Base-by-base conservation (phyloP, 2,113 vertebrate genomes). In the Tympanuchus pallidicinctus region DNA sequence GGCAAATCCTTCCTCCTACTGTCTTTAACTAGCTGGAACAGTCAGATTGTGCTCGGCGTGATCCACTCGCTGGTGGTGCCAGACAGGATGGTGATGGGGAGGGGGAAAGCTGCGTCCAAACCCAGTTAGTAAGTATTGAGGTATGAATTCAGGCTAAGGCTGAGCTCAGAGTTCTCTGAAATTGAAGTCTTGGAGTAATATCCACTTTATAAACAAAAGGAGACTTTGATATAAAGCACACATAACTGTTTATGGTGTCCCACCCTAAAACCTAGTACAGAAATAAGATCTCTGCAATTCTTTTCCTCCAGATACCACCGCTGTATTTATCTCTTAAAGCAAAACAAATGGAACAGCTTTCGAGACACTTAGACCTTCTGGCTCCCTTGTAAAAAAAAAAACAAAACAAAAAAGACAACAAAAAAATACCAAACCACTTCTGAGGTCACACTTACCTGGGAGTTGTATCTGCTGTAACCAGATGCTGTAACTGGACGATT, bases 181-280 rank as follows among this genome's bases (percentile, higher is more conserved):
- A 34, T 79, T 73, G 54, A 76, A 87, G 59, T 65, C 81, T 77
- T 70, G 84, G 86, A 87, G 82, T 63, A 91, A 84, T 50, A 82
- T 59, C 25, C 4, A 0, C 75, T 92, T 61, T 91, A 5, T 94
- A 95, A 95, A 96, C 95, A 94, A 59, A 89, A 92, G 72, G 79
- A 91, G 89, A 88, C 89, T 91, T 90, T 94, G 87, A 89, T 90
- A 92, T 80, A 89, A 94, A 95, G 76, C 94, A 94, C 42, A 83
- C 82, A 15, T 52, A 83, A 88, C 65, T 86, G 82, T 92, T 92
- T 88, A 89, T 89, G 82, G 72, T 81, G 96, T 91, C 85, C 85
- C 76, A 74, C 79, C 61, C 66, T 71, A 71, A 90, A 94, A 80
- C 57, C 43, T 50, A 20, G 61, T 0, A 0, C 1, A 4, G 94